These are phyloP conservation scores for Agapostemon virescens DNA, from an alignment of 2,888 invertebrate genomes.

Conservation along the genomic window DNA sequence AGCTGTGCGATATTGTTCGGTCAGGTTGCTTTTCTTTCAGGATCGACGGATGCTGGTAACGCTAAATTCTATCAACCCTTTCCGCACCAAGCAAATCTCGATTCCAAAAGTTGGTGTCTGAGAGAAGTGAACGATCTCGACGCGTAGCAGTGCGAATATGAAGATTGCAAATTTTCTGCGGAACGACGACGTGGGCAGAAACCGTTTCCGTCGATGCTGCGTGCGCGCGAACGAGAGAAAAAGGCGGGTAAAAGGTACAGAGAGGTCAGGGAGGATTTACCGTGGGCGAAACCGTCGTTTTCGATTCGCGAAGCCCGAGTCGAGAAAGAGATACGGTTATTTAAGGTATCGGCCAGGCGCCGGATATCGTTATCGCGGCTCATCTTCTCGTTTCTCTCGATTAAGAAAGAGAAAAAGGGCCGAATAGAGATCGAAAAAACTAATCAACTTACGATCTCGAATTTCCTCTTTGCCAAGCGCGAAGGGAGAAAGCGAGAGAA, in stretches of 20 bases:
- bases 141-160: too few relatives aligned
- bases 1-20: not conserved
- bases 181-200: too few relatives aligned
- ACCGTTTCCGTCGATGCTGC: too few relatives aligned
- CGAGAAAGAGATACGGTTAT: slow-evolving; percentile 39
- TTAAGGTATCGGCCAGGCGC: slow-evolving; percentile 33
- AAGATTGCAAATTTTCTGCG: too few relatives aligned
- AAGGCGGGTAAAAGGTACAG: not conserved
- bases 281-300: not conserved
- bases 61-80: too few relatives aligned
- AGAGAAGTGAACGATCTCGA: too few relatives aligned
- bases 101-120: too few relatives aligned
- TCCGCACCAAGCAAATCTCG: too few relatives aligned
- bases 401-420: slow-evolving; percentile 14
- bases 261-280: not conserved
- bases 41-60: not conserved
- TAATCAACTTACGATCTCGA: slow-evolving; percentile 51
- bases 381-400: slow-evolving; percentile 46
- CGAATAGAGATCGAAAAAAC: slow-evolving; percentile 23
- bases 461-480: slow-evolving; percentile 40
- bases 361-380: slow-evolving; percentile 54
- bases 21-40: not conserved
- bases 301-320: slow-evolving; percentile 8
- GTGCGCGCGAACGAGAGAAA: too few relatives aligned
- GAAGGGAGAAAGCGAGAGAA: too few relatives aligned